Percentiles rank a stretch among this genome's conserved stretches.
These are phyloP conservation scores for Montifringilla adamsi DNA, from an alignment of 2,113 vertebrate genomes.

Conservation along the genomic window DNA sequence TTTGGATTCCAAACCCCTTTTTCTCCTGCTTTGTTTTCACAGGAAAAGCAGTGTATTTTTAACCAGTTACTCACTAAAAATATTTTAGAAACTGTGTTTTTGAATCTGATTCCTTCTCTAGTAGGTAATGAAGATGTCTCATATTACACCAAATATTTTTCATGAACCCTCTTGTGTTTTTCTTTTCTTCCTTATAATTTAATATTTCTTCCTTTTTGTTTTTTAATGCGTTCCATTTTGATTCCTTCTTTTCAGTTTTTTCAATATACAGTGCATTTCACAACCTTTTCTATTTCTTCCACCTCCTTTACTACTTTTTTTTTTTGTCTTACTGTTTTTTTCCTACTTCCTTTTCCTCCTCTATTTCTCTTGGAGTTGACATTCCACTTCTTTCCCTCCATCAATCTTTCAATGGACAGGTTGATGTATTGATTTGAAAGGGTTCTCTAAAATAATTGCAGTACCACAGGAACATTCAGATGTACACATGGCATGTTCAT, in stretches of 20 bases:
- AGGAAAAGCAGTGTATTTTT: background rate
- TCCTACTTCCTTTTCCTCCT: background rate
- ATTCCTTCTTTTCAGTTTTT: background rate
- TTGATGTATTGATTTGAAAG: background rate
- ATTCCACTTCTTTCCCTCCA: background rate
- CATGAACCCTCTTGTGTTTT: background rate
- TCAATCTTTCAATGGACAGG: background rate
- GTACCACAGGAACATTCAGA: background rate
- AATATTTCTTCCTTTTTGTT: background rate
- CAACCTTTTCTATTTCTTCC: background rate
- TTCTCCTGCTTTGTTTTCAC: background rate
- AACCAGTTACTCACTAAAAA: background rate
- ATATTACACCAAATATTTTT: background rate
- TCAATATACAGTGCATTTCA: background rate
- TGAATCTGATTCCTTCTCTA: background rate
- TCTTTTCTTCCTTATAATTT: background rate
- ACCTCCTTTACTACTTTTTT: background rate
- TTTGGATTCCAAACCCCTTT: background rate
- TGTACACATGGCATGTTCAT: background rate
- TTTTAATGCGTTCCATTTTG: background rate
- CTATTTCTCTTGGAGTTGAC: background rate
- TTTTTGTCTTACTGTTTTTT: background rate
- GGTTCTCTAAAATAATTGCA: background rate
- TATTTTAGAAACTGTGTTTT: background rate
- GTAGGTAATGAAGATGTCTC: background rate